Conservation (phyloP, 1,140 invertebrate species). For the Aphidius gifuensis region DNA sequence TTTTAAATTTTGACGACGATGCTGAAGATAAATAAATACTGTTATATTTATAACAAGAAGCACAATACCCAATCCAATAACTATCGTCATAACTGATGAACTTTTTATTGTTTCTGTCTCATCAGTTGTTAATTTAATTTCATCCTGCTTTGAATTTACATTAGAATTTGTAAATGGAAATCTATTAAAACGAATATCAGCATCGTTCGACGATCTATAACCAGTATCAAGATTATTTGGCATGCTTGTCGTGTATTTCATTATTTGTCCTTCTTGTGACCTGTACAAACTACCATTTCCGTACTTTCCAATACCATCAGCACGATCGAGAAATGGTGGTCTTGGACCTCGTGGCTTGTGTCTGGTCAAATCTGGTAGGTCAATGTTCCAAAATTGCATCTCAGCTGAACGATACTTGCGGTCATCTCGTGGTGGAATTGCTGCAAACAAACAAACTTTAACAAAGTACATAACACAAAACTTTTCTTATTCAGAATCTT, state of each 20-base stretch:
- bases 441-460: constrained; percentile 47
- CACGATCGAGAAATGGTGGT: constrained; percentile 37
- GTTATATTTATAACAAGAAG: constrained; percentile 82
- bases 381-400: constrained; percentile 72
- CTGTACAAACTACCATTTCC: constrained; percentile 30
- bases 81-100: constrained; percentile 63
- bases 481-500: no score
- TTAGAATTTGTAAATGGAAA: constrained; percentile 9
- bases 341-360: constrained; percentile 40
- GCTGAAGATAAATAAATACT: constrained; percentile 73
- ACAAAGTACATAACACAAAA: constrained; percentile 20
- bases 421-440: constrained; percentile 64
- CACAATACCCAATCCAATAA: constrained; percentile 73
- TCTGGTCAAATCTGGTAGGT: constrained; percentile 61
- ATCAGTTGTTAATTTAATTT: constrained; percentile 15
- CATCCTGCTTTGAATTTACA: constrained; percentile 12
- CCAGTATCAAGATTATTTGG: constrained; percentile 20
- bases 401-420: constrained; percentile 64
- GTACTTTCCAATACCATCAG: constrained; percentile 39
- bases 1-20: constrained; percentile 65
- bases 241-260: constrained; percentile 14
- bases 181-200: not conserved
- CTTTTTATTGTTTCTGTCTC: constrained; percentile 32
- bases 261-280: constrained; percentile 22
- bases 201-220: constrained; percentile 15